These are phyloP conservation scores for Hemiscyllium ocellatum DNA, from an alignment of 2,113 vertebrate genomes.

Conservation along the genomic window DNA sequence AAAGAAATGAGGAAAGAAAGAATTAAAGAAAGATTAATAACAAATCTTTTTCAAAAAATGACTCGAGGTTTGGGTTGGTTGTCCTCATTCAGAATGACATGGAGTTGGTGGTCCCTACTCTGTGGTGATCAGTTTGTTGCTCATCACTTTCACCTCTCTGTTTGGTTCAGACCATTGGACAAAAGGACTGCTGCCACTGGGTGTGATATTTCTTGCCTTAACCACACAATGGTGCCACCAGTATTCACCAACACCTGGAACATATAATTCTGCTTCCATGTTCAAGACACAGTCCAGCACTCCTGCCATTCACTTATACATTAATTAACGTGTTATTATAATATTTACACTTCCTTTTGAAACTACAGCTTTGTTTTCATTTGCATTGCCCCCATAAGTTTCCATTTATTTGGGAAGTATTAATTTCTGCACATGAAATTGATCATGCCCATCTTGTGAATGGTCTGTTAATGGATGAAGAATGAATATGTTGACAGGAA, in stretches of 20 bases:
- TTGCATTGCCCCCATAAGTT: not conserved
- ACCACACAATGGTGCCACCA: not conserved
- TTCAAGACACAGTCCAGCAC: not conserved
- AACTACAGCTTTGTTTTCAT: not conserved
- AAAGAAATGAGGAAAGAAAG: too few relatives aligned
- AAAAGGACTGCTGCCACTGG: not conserved
- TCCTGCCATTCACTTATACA: not conserved
- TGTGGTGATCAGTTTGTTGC: too few relatives aligned
- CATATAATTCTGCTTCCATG: not conserved
- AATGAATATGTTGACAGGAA: not conserved
- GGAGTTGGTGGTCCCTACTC: not conserved
- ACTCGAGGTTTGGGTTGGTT: not conserved
- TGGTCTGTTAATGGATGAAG: not conserved
- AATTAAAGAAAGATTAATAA: too few relatives aligned
- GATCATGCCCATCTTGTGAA: not conserved
- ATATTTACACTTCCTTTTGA: not conserved
- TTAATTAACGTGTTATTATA: not conserved
- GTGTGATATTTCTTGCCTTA: not conserved
- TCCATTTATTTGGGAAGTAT: not conserved
- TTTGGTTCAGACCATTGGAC: not conserved
- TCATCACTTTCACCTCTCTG: not conserved
- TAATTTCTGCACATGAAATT: not conserved
- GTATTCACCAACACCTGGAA: not conserved
- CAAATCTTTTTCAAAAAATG: too few relatives aligned
- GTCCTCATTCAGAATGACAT: not conserved